Conservation (phyloP, 2,797 vertebrate genomes). For the Danio kyathit region DNA sequence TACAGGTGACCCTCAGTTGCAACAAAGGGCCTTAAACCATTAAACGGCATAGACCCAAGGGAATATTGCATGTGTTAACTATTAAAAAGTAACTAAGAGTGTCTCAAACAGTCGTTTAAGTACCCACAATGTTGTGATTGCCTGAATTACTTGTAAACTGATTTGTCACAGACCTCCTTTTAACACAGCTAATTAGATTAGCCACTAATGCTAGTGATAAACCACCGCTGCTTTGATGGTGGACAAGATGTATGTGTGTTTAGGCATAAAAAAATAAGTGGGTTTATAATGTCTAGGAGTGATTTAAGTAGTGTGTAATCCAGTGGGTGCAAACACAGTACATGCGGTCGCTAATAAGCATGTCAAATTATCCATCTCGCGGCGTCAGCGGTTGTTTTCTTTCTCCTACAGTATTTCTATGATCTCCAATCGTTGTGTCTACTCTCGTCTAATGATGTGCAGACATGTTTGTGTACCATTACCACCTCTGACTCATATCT, state of each 20-base stretch:
- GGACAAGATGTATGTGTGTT: constrained; percentile 26
- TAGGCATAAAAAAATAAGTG: constrained; percentile 3
- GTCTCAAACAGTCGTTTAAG: constrained; percentile 11
- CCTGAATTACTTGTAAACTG: constrained; percentile 14
- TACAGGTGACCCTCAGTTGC: background rate
- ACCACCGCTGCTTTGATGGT: constrained; percentile 14
- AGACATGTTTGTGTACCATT: constrained; percentile 69
- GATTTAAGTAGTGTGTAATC: constrained; percentile 28
- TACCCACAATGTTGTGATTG: background rate
- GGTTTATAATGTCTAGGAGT: constrained; percentile 30
- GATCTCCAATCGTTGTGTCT: constrained; percentile 26
- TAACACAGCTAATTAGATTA: constrained; percentile 19
- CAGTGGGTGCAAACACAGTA: constrained; percentile 44
- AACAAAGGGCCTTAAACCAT: background rate
- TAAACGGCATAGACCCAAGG: background rate
- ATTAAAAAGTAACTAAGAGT: background rate
- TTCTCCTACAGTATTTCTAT: constrained; percentile 28
- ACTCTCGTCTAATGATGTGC: constrained; percentile 50
- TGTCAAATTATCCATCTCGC: constrained; percentile 18
- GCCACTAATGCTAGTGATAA: constrained; percentile 29
- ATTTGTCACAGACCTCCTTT: constrained; percentile 4
- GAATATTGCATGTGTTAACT: background rate
- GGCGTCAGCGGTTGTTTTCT: constrained; percentile 12
- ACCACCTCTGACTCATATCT: constrained; percentile 68
- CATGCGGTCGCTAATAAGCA: constrained; percentile 20